A percentile compares a stretch with the other conserved stretches of the same genome.
Evolutionary conservation across 2,888 invertebrate species (phyloP).

Genomic region (Drosophila meridiana): DNA sequence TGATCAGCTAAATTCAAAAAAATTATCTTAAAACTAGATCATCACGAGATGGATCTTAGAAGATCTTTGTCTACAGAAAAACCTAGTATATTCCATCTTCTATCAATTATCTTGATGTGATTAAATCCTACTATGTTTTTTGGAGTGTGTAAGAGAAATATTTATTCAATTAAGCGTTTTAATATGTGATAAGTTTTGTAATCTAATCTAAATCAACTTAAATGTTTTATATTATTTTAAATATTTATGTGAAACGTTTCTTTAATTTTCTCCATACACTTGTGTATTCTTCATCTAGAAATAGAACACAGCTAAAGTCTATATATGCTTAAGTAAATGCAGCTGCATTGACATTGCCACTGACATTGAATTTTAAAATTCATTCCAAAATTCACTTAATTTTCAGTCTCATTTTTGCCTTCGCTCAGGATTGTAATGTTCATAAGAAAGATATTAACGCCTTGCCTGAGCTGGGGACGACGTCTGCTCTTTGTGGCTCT

Average conservation of each 20-base stretch:
- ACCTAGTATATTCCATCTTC: too few species aligned
- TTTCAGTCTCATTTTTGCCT: conserved; percentile 3
- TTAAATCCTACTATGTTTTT: too few species aligned
- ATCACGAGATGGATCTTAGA: too few species aligned
- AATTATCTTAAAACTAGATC: too few species aligned
- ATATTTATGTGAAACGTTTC: background rate
- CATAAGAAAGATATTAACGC: background rate
- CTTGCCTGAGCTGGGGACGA: conserved; percentile 3
- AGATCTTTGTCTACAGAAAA: too few species aligned
- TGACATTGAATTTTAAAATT: background rate
- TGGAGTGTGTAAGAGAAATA: too few species aligned
- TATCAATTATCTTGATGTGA: too few species aligned
- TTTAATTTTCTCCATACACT: background rate
- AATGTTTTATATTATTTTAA: background rate
- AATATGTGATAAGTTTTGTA: background rate
- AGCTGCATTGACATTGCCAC: background rate
- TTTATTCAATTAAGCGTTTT: background rate
- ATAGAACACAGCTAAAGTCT: background rate
- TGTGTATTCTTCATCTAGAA: background rate
- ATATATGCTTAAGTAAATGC: conserved; percentile 7
- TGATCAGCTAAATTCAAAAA: too few species aligned
- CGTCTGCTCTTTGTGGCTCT: background rate
- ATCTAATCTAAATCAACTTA: background rate
- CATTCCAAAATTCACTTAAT: background rate
- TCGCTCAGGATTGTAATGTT: background rate